A percentile compares a stretch with the other conserved stretches of the same genome.
Conservation (phyloP, 1,140 invertebrate genomes). For the Drosophila repleta region DNA sequence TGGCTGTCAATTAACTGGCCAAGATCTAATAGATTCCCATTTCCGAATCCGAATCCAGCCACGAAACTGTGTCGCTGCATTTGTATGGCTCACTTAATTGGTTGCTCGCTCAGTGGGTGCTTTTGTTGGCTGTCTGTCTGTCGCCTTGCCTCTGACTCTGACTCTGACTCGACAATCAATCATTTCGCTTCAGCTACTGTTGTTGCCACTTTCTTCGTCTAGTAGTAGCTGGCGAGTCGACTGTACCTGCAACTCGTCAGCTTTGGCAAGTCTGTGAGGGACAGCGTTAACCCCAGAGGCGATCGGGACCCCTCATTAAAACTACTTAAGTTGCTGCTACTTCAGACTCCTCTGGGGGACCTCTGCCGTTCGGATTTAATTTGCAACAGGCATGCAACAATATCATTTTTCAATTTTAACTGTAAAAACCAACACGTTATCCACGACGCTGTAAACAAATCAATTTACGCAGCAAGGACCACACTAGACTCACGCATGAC, state of each 20-base stretch:
- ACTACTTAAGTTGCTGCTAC: constrained; percentile 69
- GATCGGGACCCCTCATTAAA: constrained; percentile 71
- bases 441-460: constrained; percentile 72
- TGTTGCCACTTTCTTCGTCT: background rate
- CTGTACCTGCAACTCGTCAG: constrained; percentile 32
- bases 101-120: constrained; percentile 35
- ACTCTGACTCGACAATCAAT: constrained; percentile 59
- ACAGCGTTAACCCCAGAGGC: constrained; percentile 38
- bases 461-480: constrained; percentile 68
- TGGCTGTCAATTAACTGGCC: constrained; percentile 41
- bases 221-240: constrained; percentile 17
- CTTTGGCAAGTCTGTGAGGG: constrained; percentile 2
- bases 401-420: constrained; percentile 80
- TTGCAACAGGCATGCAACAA: constrained; percentile 74
- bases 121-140: background rate
- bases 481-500: constrained; percentile 47
- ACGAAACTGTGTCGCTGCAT: constrained; percentile 66
- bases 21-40: constrained; percentile 25
- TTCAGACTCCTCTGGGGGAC: constrained; percentile 27
- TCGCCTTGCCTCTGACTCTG: background rate
- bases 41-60: constrained; percentile 5
- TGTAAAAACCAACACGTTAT: constrained; percentile 81
- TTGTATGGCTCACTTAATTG: constrained; percentile 56
- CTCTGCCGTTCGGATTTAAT: constrained; percentile 59
- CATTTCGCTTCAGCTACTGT: constrained; percentile 53